A percentile compares a stretch with the other conserved stretches of the same genome.
These are phyloP conservation scores for Zaprionus gabonicus DNA, from an alignment of 1,140 invertebrate species.

Conservation along the genomic window DNA sequence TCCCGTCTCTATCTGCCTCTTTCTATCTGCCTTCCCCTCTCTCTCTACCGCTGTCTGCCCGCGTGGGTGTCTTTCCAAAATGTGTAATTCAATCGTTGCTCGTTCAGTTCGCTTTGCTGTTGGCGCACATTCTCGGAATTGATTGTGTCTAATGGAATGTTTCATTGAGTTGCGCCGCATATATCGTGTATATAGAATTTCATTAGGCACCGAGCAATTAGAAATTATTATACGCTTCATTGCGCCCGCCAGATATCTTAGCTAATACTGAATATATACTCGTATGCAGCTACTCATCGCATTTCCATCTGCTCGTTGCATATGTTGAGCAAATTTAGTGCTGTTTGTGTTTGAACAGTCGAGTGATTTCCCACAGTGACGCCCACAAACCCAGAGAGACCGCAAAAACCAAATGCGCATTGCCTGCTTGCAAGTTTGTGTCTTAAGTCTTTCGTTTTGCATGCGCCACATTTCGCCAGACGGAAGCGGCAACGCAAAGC, in stretches of 20 bases:
- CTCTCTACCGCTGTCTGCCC: not conserved
- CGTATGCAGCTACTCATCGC: not conserved
- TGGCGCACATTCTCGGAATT: conserved; percentile 73
- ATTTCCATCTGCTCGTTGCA: not conserved
- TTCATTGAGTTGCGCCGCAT: conserved; percentile 55
- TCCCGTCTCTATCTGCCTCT: conserved; percentile 39
- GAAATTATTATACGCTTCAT: conserved; percentile 75
- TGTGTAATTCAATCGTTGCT: conserved; percentile 51
- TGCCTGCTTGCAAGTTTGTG: conserved; percentile 48
- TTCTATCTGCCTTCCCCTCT: not conserved
- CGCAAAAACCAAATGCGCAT: conserved; percentile 12
- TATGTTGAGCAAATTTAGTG: not conserved
- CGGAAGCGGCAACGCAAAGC: conserved; percentile 44
- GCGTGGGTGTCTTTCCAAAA: conserved; percentile 21
- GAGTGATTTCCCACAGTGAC: conserved; percentile 24
- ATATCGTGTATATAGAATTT: conserved; percentile 62
- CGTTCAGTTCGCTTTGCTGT: conserved; percentile 3
- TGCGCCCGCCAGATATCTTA: conserved; percentile 24
- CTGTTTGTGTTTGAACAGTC: not conserved
- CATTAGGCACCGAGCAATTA: conserved; percentile 67
- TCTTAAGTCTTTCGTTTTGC: conserved; percentile 50
- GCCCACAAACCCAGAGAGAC: conserved; percentile 45
- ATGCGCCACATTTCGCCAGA: conserved; percentile 42
- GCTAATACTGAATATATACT: not conserved
- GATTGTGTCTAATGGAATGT: conserved; percentile 77